Evolutionary conservation across 2,113 vertebrate genomes (phyloP), one percentile per base, ranked within the genome.

Genomic region (Charina bottae): DNA sequence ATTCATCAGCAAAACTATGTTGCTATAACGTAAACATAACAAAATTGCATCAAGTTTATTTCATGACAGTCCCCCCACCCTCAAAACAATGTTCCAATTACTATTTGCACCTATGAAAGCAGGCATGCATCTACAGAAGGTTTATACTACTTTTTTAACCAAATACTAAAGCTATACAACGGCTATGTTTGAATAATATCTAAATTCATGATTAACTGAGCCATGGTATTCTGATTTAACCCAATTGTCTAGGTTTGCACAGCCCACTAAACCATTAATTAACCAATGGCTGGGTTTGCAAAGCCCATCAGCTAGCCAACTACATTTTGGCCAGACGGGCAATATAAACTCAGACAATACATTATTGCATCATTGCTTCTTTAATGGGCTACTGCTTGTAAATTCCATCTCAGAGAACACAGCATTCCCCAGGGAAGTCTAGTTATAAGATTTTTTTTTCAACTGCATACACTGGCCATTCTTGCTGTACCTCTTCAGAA

Each of bases 1-100:
- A 94, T 92, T 91, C 93, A 95, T 37, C 93, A 95, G 93, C 95
- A 93, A 95, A 96, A 95, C 95, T 95, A 94, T 92, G 94, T 87
- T 0, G 93, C 96, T 96, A 90, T 92, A 96, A 94, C 42, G 17
- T 93, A 94, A 94, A 94, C 93, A 64, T 87, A 88, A 1, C 53
- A 91, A 89, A 94, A 91, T 94, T 95, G 94, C 0, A 95, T 93
- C 62, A 87, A 55, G 93, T 17, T 62, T n/a, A 54, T 85, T n/a
- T n/a, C 11, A 88, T 49, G 37, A 56, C 54, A 68, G 37, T 9
- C 2, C n/a, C 23, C 24, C 10, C 26, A 59, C 28, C 28, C 26
- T n/a, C 8, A 58, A 87, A 56, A 56, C 28, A 33, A 86, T 9
- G n/a, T 8, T 86, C 5, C 68, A 37, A 37, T 49, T 59, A 88